Evolutionary conservation across 2,113 vertebrate genomes (phyloP).

Genomic region (Caracal caracal): DNA sequence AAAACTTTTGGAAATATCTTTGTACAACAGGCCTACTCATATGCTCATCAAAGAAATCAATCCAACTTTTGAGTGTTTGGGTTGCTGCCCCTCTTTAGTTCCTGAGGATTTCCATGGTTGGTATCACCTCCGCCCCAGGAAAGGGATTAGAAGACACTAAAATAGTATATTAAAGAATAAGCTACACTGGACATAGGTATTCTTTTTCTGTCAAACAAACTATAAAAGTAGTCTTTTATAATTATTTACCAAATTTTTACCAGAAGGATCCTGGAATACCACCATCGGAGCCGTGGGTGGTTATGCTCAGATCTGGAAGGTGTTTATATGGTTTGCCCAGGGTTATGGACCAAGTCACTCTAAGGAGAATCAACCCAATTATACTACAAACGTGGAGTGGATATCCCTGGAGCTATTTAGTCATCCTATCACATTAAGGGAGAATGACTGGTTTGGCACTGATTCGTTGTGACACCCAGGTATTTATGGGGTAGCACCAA

Average conservation of each 20-base stretch:
- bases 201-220: neutral
- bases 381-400: neutral
- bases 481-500: neutral
- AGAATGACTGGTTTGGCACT: neutral
- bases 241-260: neutral
- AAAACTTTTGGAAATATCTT: neutral
- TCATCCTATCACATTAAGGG: neutral
- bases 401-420: neutral
- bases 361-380: neutral
- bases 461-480: neutral
- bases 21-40: neutral
- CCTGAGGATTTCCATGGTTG: neutral
- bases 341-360: neutral
- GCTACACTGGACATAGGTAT: neutral
- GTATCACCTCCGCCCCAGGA: neutral
- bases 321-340: neutral
- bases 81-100: neutral
- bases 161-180: neutral
- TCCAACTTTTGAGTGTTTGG: neutral
- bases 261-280: neutral
- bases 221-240: neutral
- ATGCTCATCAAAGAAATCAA: neutral
- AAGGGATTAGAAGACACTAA: neutral
- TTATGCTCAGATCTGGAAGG: neutral
- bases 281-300: neutral